Evolutionary conservation across 2,113 vertebrate genomes (phyloP).

Genomic region (Colius striatus): DNA sequence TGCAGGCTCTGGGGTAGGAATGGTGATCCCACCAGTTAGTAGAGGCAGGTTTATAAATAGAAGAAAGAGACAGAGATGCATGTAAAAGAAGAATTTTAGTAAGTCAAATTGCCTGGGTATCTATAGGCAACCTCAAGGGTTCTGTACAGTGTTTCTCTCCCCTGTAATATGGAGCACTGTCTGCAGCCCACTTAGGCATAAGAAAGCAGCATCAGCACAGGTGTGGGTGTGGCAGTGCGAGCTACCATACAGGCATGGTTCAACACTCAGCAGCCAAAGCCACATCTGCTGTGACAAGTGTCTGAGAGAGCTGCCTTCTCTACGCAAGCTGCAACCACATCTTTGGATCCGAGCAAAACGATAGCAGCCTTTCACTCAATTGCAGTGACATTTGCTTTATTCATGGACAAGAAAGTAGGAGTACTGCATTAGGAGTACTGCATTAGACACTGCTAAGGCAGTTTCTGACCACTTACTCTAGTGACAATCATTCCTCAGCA

Average conservation of each 20-base stretch:
- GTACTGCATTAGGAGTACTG: background rate
- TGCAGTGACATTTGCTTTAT: background rate
- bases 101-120: background rate
- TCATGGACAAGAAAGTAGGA: background rate
- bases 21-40: background rate
- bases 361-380: background rate
- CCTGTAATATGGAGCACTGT: background rate
- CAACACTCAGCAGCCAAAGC: background rate
- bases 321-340: background rate
- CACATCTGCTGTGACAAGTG: background rate
- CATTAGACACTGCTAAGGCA: background rate
- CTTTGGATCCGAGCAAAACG: background rate
- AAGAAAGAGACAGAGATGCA: background rate
- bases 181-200: background rate
- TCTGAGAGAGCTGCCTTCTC: background rate
- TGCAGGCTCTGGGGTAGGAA: background rate
- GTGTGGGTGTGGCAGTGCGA: background rate
- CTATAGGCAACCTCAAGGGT: background rate
- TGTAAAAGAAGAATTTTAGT: background rate
- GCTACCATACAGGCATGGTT: rapidly evolving
- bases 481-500: rapidly evolving
- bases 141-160: background rate
- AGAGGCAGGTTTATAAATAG: background rate
- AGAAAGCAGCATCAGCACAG: background rate
- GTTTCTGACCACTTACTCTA: background rate